Conservation (phyloP, 2,888 invertebrate genomes). For the Pelosia muscerda region DNA sequence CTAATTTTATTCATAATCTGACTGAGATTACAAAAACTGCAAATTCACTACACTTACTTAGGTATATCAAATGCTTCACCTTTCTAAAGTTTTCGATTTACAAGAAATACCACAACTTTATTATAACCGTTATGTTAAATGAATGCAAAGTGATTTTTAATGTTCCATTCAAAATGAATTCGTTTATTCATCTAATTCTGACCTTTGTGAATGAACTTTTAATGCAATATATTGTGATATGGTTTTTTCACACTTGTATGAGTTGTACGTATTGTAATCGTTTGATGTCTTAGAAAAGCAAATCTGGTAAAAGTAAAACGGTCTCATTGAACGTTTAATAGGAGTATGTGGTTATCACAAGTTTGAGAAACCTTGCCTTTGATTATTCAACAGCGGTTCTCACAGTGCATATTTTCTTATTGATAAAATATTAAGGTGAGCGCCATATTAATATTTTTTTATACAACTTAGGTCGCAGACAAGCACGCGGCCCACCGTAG, state of each 20-base stretch:
- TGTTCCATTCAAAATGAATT: conserved; percentile 46
- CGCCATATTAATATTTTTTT: neutral
- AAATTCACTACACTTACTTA: no score
- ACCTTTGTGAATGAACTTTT: conserved; percentile 14
- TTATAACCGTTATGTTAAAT: conserved; percentile 58
- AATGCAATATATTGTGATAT: conserved; percentile 4
- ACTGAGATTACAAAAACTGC: no score
- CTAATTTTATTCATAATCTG: no score
- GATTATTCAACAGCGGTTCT: neutral
- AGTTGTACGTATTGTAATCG: neutral
- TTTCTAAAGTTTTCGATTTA: conserved; percentile 18
- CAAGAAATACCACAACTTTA: conserved; percentile 44
- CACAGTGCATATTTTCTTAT: neutral
- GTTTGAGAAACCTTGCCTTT: neutral
- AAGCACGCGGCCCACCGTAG: no score
- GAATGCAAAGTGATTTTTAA: conserved; percentile 69
- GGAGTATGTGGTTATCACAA: neutral
- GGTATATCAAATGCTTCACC: conserved; percentile 12
- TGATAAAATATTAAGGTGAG: neutral
- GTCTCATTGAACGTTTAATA: neutral
- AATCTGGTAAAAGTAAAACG: neutral
- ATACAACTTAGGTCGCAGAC: no score
- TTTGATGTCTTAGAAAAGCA: neutral
- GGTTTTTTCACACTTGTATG: neutral
- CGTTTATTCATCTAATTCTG: conserved; percentile 18